Conservation (phyloP, 92 coral and sea anemone genomes). For the Palythoa caribaeorum region DNA sequence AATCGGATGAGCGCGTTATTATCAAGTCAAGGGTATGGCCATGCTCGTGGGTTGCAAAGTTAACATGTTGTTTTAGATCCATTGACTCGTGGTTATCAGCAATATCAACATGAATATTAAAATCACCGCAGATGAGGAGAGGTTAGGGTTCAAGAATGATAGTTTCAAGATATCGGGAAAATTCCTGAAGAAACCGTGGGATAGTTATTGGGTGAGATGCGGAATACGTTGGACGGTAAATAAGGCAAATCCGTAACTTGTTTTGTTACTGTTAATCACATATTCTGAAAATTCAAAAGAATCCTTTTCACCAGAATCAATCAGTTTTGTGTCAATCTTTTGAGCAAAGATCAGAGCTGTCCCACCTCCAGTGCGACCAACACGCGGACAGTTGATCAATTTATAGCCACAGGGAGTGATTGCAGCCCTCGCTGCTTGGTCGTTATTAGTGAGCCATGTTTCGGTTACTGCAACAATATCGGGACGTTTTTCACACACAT, state of each 20-base stretch:
- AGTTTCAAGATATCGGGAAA: constrained; percentile 28
- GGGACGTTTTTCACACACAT: too few relatives aligned
- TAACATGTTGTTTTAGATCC: constrained; percentile 10
- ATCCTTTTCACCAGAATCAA: constrained; percentile 23
- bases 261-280: constrained; percentile 9
- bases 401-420: too few relatives aligned
- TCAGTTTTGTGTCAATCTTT: constrained; percentile 4
- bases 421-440: neutral
- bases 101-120: constrained; percentile 19
- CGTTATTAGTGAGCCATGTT: too few relatives aligned
- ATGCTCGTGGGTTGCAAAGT: constrained; percentile 15
- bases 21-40: constrained; percentile 38
- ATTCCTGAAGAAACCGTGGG: constrained; percentile 8
- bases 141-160: neutral
- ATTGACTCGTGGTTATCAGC: constrained; percentile 33
- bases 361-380: too few relatives aligned
- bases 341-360: neutral
- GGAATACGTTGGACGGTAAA: constrained; percentile 36
- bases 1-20: constrained; percentile 37
- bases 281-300: constrained; percentile 31
- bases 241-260: constrained; percentile 3
- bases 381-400: too few relatives aligned
- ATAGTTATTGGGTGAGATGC: neutral
- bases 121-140: constrained; percentile 3
- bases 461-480: too few relatives aligned